These are phyloP conservation scores for Microchrysa polita DNA, from an alignment of 2,888 invertebrate genomes.

Conservation along the genomic window DNA sequence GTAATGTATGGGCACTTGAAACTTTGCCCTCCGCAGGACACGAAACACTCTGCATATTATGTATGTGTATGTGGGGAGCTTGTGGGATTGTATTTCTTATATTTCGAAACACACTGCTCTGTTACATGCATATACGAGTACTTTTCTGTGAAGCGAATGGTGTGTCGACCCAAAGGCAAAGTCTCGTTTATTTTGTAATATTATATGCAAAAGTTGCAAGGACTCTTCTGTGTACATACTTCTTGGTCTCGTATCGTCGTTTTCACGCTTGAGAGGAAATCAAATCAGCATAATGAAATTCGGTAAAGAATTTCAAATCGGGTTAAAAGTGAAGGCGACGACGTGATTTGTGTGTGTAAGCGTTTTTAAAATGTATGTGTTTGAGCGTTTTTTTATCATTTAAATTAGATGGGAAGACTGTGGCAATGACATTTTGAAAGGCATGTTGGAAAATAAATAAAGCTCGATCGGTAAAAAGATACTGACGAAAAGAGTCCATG, in stretches of 20 bases:
- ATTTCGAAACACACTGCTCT: too few relatives aligned
- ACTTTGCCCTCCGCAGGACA: neutral
- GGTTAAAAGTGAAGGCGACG: constrained; percentile 49
- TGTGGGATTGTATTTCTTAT: too few relatives aligned
- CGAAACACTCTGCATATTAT: neutral
- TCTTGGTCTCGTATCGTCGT: constrained; percentile 23
- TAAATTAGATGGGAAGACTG: too few relatives aligned
- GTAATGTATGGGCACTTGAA: neutral
- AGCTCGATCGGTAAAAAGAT: too few relatives aligned
- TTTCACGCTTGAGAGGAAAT: constrained; percentile 44
- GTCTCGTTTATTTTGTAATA: neutral
- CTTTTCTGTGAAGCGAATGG: too few relatives aligned
- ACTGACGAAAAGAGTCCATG: too few relatives aligned
- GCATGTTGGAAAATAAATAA: too few relatives aligned
- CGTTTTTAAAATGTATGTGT: neutral
- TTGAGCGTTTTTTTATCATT: too few relatives aligned
- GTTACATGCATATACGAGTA: too few relatives aligned
- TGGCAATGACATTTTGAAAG: too few relatives aligned
- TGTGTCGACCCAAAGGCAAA: neutral
- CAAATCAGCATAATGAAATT: constrained; percentile 50
- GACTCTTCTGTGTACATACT: too few relatives aligned
- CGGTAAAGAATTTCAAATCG: constrained; percentile 50
- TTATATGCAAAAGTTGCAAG: neutral
- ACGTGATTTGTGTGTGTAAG: constrained; percentile 48
- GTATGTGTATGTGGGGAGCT: neutral